These are phyloP conservation scores for Ypsolopha sequella DNA, from an alignment of 2,888 invertebrate genomes.

Conservation along the genomic window DNA sequence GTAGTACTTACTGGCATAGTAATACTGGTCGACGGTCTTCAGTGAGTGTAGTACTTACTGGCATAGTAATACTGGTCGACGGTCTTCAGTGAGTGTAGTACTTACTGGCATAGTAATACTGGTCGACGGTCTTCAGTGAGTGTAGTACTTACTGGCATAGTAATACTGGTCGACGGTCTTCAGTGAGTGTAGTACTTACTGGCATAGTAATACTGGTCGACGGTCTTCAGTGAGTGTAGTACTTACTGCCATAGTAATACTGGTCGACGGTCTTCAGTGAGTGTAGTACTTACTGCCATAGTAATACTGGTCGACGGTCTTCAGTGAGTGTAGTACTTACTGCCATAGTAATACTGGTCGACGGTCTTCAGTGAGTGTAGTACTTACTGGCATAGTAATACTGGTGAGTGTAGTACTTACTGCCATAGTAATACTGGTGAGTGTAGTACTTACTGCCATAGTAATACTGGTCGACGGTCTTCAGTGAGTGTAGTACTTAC, in stretches of 20 bases:
- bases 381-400: no score
- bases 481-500: slow-evolving; percentile 64
- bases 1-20: background rate
- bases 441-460: background rate
- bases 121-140: no score
- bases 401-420: no score
- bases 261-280: slow-evolving; percentile 94
- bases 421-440: slow-evolving; percentile 93
- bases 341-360: no score
- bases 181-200: no score
- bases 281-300: background rate
- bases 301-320: no score
- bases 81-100: no score
- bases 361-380: no score
- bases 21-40: slow-evolving; percentile 88
- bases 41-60: slow-evolving; percentile 43
- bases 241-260: background rate
- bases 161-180: no score
- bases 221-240: slow-evolving; percentile 84
- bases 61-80: background rate
- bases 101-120: no score
- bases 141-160: no score
- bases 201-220: slow-evolving; percentile 93
- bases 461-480: slow-evolving; percentile 85
- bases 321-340: no score